A percentile compares a stretch with the other conserved stretches of the same genome.
phyloP scores from a whole-genome alignment of 2,797 vertebrate species.

The Anabas testudineus region DNA sequence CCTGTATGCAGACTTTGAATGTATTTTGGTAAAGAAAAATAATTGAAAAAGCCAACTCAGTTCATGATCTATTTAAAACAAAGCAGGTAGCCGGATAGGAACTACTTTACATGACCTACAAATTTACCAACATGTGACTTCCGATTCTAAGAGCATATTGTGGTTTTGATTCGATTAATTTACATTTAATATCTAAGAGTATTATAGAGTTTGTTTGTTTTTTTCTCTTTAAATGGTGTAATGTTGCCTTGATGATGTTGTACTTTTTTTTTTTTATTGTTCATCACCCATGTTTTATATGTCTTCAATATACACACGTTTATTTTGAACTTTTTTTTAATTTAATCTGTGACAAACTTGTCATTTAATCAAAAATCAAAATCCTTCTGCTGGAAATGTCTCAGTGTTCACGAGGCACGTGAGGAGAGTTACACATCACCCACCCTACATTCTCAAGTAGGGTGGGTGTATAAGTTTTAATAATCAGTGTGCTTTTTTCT shows the following conservation, averaged over 20 bases:
- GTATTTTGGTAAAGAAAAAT: too few relatives aligned
- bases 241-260: slow-evolving; percentile 58
- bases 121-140: not conserved
- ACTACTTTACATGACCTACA: not conserved
- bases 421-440: slow-evolving; percentile 30
- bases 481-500: slow-evolving; percentile 29
- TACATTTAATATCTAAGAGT: too few relatives aligned
- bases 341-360: not conserved
- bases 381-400: slow-evolving; percentile 18
- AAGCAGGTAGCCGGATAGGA: not conserved
- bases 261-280: slow-evolving; percentile 26
- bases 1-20: too few relatives aligned
- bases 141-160: not conserved
- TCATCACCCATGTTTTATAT: slow-evolving; percentile 16
- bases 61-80: slow-evolving; percentile 11
- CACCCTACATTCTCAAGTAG: too few relatives aligned
- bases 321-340: not conserved
- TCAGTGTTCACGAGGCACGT: slow-evolving; percentile 36
- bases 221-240: slow-evolving; percentile 43
- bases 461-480: too few relatives aligned
- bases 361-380: not conserved
- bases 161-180: slow-evolving; percentile 15
- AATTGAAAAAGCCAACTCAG: slow-evolving; percentile 17
- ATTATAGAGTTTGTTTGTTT: slow-evolving; percentile 60
- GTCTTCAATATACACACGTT: not conserved